These are phyloP conservation scores for Nemotelus nigrinus DNA, from an alignment of 2,888 invertebrate species.

Conservation along the genomic window DNA sequence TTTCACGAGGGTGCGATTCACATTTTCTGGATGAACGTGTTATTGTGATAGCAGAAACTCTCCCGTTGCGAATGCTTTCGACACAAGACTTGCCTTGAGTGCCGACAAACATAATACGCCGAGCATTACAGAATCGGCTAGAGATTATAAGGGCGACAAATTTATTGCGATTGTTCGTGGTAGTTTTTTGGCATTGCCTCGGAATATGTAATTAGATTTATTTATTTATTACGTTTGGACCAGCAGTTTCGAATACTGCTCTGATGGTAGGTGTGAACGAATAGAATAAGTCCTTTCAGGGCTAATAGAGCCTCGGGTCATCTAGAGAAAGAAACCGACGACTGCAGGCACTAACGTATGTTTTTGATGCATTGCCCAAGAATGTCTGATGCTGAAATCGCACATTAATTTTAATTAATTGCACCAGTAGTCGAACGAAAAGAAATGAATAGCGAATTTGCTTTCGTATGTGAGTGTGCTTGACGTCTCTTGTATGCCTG, in stretches of 20 bases:
- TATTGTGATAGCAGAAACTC: neutral
- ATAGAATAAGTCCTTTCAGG: neutral
- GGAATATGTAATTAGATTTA: conserved; percentile 49
- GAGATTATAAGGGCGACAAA: conserved; percentile 46
- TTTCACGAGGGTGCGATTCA: conserved; percentile 35
- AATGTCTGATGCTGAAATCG: conserved; percentile 44
- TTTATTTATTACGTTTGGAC: conserved; percentile 48
- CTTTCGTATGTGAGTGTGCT: too few relatives aligned
- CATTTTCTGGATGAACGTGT: neutral
- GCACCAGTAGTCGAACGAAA: neutral
- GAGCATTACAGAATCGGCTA: conserved; percentile 29
- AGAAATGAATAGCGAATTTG: too few relatives aligned
- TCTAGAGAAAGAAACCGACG: neutral
- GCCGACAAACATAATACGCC: conserved; percentile 25
- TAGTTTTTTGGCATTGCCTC: conserved; percentile 51
- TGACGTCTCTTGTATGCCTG: too few relatives aligned
- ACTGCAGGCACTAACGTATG: conserved; percentile 9
- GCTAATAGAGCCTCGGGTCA: neutral
- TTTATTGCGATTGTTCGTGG: conserved; percentile 51
- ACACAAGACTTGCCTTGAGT: neutral
- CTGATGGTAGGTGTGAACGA: neutral
- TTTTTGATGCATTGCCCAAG: conserved; percentile 24
- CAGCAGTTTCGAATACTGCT: neutral
- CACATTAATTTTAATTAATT: conserved; percentile 27
- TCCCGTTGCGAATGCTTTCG: neutral